phyloP scores from a whole-genome alignment of 2,113 vertebrate genomes.

The Campylomormyrus tamandua region DNA sequence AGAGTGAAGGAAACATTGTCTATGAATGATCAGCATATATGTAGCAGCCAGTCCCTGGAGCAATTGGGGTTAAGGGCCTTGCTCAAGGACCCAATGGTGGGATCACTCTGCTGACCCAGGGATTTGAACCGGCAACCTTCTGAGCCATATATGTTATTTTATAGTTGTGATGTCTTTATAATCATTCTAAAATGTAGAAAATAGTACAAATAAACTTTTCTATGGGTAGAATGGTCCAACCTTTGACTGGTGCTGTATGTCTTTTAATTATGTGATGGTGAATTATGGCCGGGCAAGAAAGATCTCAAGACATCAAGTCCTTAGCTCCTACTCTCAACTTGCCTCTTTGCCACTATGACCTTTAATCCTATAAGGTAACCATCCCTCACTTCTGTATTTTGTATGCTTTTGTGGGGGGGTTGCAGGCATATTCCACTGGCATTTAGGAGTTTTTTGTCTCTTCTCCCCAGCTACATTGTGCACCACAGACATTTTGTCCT shows the following conservation, averaged over 20 bases:
- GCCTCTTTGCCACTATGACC: neutral
- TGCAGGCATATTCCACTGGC: neutral
- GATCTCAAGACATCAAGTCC: neutral
- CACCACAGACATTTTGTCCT: conserved; percentile 27
- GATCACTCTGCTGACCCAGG: neutral
- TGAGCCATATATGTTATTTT: neutral
- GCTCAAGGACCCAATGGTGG: neutral
- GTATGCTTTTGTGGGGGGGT: neutral
- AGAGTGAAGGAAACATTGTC: neutral
- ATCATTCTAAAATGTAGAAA: neutral
- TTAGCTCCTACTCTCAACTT: neutral
- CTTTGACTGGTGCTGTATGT: neutral
- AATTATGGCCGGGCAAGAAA: neutral
- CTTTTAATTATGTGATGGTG: neutral
- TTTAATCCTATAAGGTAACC: neutral
- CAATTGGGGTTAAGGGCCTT: neutral
- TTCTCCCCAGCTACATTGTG: conserved; percentile 9
- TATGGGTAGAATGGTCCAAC: neutral
- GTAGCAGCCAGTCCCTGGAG: neutral
- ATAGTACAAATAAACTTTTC: neutral
- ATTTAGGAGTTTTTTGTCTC: conserved; percentile 16
- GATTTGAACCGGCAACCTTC: neutral
- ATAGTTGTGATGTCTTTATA: neutral
- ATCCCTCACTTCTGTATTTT: neutral
- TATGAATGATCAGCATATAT: neutral